Base-by-base conservation (phyloP, 2,888 invertebrate species). In the Ichneumoninae sp. region DNA sequence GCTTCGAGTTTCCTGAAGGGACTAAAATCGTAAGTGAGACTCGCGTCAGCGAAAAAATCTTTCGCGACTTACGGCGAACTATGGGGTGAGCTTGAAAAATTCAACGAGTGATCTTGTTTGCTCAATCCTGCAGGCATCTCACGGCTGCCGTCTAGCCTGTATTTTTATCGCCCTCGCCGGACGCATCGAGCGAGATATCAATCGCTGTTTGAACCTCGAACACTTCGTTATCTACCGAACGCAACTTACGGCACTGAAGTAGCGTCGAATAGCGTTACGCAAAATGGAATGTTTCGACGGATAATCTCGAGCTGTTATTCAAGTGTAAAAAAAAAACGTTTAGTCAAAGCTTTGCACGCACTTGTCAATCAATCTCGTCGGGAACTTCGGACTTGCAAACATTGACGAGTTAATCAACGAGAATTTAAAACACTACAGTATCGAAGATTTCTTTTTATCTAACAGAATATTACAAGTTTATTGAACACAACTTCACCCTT, bases 391-490 rank as follows among this genome's bases (percentile, higher is more conserved):
- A 26, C 7, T 57, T 10, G 60, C 5, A 60, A 60, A 33, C 63
- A 63, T 16, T 16, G 6, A 1, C 16, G 33, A 63, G 33, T 63
- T n/a, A 33, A 16, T 63, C 33, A 5, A n/a, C 63, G 30, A 63
- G 13, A 63, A 10, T 7, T 30, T 13, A 60, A 26, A 16, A 60
- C 30, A 30, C 54, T 8, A 60, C 30, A 60, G 13, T 26, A 30
- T 60, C 30, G 26, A 16, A 5, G 30, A 16, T n/a, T 33, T 63
- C 13, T 63, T 40, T 40, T 30, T 36, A 36, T 57, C 30, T 40
- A 81, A 77, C 73, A 66, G 44, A 73, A 83, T 52, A 73, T 81
- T 73, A 73, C 52, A 74, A 60, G 5, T 81, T 77, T 66, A 77
- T 77, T 66, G 69, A 54, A 36, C 65, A 47, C 44, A 63, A 13